phyloP scores from a whole-genome alignment of 1,140 invertebrate genomes.

The Drosophila leontia region DNA sequence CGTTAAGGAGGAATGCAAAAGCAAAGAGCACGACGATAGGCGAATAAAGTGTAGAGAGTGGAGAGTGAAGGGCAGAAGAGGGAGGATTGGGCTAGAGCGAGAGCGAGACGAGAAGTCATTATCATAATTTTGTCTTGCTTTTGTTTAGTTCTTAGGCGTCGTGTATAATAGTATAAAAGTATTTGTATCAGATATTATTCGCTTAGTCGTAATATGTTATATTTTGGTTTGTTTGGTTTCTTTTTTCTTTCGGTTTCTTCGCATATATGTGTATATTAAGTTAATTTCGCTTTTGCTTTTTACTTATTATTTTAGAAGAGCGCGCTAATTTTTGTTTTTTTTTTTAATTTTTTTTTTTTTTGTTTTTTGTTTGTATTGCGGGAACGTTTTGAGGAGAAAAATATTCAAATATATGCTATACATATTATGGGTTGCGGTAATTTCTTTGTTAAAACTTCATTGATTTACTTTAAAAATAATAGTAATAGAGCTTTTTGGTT shows the following conservation, averaged over 20 bases:
- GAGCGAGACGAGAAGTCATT: constrained; percentile 15
- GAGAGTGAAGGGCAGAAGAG: constrained; percentile 2
- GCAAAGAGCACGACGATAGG: constrained; percentile 29
- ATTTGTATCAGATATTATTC: constrained; percentile 51
- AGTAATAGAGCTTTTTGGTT: constrained; percentile 50
- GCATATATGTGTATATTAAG: constrained; percentile 55
- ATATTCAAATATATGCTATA: constrained; percentile 58
- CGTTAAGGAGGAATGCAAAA: constrained; percentile 26
- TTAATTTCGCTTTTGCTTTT: constrained; percentile 41
- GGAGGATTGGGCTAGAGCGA: constrained; percentile 6
- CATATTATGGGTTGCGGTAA: constrained; percentile 52
- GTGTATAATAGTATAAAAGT: constrained; percentile 76
- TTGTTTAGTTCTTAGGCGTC: constrained; percentile 39
- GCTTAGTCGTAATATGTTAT: constrained; percentile 56
- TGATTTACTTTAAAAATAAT: constrained; percentile 58
- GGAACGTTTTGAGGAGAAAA: constrained; percentile 56
- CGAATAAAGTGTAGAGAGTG: constrained; percentile 17
- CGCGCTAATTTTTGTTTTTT: constrained; percentile 59
- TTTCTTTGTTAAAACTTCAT: constrained; percentile 48
- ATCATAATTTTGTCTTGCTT: constrained; percentile 41
- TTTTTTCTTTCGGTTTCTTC: constrained; percentile 49
- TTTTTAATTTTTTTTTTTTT: constrained; percentile 1
- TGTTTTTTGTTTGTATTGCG: constrained; percentile 14
- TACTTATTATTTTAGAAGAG: constrained; percentile 55
- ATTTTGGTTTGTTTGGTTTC: constrained; percentile 21